Base-by-base conservation (phyloP, 2,888 invertebrate genomes). In the Caenorhabditis sp. region DNA sequence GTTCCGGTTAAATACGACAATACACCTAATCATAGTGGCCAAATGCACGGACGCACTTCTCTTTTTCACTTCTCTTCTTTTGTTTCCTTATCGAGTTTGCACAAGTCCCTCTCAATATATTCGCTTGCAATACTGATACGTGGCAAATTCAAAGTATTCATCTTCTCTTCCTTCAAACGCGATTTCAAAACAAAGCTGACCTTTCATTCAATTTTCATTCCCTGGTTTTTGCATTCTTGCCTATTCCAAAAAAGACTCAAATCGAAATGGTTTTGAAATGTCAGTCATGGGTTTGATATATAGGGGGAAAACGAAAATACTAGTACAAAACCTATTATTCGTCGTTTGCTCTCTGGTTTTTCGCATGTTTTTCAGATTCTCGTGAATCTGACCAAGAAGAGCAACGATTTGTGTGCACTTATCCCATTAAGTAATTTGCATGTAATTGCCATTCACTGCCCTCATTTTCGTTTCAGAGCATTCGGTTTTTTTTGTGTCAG, bases 1-100 rank as follows among this genome's bases (percentile, higher is more conserved):
- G 77, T 68, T 76, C 68, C 76, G 68, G 58, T 51, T 61, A 58
- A 68, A 59, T 68, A 68, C 76, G 54, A 76, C 68, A 70, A 79
- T 79, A 79, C 79, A 70, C 79, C 79, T 79, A 79, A 79, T 79
- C 70, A 79, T 64, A 44, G 79, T 70, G 79, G 56, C 44, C 35
- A 66, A 19, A 47, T 68, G 75, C 68, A 76, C 75, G 31, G 35
- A 51, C 74, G 64, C 64, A 74, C 41, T 68, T 54, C 26, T 68
- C 61, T 63, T 41, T 41, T n/a, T 41, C 19, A n/a, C 22, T 35
- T 51, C 41, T 58, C 35, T 24, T 58, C 49, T 75, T 76, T 68
- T 68, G 76, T 76, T 76, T 68, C 76, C 61, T 76, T 76, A 76
- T 76, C 51, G 68, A 66, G 66, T 75, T 75, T 75, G 47, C 35